Evolutionary conservation across 2,888 invertebrate genomes (phyloP).

Genomic region (Hemistola chrysoprasaria): DNA sequence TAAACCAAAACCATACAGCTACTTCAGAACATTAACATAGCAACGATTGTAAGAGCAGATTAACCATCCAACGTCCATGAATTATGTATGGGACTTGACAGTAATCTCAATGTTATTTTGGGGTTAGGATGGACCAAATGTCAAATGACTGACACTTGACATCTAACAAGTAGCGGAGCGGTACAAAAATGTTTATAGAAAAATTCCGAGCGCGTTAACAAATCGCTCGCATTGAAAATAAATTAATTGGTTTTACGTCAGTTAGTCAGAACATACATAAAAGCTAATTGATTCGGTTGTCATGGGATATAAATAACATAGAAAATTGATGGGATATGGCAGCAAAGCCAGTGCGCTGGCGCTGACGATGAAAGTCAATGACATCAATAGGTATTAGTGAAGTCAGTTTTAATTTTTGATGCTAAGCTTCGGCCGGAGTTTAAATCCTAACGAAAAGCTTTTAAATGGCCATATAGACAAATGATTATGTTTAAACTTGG

Average conservation of each 20-base stretch:
- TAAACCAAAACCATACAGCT: slow-evolving; percentile 14
- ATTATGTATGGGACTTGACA: slow-evolving; percentile 21
- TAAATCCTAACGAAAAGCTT: no score
- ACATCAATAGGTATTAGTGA: slow-evolving; percentile 8
- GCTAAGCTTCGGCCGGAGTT: no score
- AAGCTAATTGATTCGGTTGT: slow-evolving; percentile 11
- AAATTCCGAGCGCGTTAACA: slow-evolving; percentile 4
- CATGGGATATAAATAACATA: slow-evolving; percentile 7
- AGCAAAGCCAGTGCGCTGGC: not conserved
- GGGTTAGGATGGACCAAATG: slow-evolving; percentile 24
- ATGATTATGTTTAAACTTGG: no score
- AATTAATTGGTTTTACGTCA: slow-evolving; percentile 15
- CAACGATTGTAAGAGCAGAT: slow-evolving; percentile 14
- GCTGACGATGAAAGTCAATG: slow-evolving; percentile 8
- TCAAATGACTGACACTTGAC: slow-evolving; percentile 17
- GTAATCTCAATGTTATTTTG: slow-evolving; percentile 22
- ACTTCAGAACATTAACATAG: slow-evolving; percentile 22
- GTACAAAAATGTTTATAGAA: no score
- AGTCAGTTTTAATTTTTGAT: not conserved
- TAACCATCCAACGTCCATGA: slow-evolving; percentile 18
- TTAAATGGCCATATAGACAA: no score
- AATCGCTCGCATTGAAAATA: slow-evolving; percentile 14
- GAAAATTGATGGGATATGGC: slow-evolving; percentile 7
- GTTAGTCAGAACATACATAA: slow-evolving; percentile 5
- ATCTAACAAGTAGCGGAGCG: slow-evolving; percentile 2